A percentile compares a stretch with the other conserved stretches of the same genome.
Evolutionary conservation across 2,797 vertebrate genomes (phyloP).

Genomic region (Hozukius guyotensis): DNA sequence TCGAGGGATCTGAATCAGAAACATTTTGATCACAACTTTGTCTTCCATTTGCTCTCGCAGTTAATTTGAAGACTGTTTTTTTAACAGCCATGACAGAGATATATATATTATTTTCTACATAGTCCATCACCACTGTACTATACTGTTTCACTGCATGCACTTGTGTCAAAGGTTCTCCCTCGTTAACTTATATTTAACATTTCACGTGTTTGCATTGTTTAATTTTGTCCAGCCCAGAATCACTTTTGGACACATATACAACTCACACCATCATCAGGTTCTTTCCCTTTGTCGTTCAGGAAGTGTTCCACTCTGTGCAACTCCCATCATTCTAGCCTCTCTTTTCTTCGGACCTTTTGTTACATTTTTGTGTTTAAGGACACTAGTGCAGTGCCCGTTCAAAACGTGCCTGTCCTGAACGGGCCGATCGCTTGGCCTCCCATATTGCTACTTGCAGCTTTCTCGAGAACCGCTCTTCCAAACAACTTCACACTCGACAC

Average conservation of each 20-base stretch:
- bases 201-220: neutral
- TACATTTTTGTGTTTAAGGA: neutral
- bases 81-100: neutral
- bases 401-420: neutral
- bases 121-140: neutral
- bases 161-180: neutral
- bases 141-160: neutral
- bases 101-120: neutral
- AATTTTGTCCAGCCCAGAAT: neutral
- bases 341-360: neutral
- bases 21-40: neutral
- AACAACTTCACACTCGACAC: neutral
- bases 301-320: neutral
- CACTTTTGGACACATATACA: neutral
- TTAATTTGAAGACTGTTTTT: neutral
- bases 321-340: neutral
- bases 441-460: neutral
- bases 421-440: neutral
- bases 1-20: neutral
- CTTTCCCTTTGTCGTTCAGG: neutral
- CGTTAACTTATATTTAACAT: neutral
- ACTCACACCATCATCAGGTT: neutral
- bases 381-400: neutral
- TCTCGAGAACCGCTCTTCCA: neutral
- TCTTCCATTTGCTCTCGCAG: neutral